Base-by-base conservation (phyloP, 2,888 invertebrate species). In the Serripes groenlandicus region DNA sequence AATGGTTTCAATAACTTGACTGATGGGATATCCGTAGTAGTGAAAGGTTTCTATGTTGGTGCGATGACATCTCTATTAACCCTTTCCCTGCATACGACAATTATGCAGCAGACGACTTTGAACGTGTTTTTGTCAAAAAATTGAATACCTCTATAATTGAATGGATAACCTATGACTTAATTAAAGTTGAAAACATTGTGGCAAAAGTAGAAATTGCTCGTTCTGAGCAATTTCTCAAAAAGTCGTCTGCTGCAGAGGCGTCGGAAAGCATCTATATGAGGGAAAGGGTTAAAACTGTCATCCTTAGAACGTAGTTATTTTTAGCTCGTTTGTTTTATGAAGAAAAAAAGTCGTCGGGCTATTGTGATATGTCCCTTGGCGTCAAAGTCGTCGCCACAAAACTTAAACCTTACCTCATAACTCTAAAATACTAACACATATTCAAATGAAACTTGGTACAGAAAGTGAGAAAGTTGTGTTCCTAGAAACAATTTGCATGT, bases 1-100 rank as follows among this genome's bases (percentile, higher is more conserved):
- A 66, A 66, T 26, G 23, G 56, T 56, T 56, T 56, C 56, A 56
- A 56, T 56, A 56, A 56, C 56, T 66, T 42, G 37, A 66, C 35
- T 42, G 66, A 66, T 42, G 37, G n/a, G 37, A 23, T 66, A 66
- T 66, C 42, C 42, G 66, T 66, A 28, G 66, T 42, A 66, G 66
- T 66, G 66, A 66, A 66, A 42, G 42, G 66, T 42, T 66, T 66
- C 66, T 28, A 66, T 66, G 42, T 35, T 42, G 35, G 35, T 66
- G 37, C 42, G 42, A 37, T 66, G 66, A 42, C 66, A 66, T 66
- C 35, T 66, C 23, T 66, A 66, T 66, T 66, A 37, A n/a, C n/a
- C n/a, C n/a, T 49, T 49, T 49, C 15, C 49, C 49, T 21, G 7
- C n/a, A 49, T 5, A 5, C 15, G 1, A 49, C 15, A 49, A 49